Evolutionary conservation across 1,140 invertebrate species (phyloP).

Genomic region (Helicoverpa zea): DNA sequence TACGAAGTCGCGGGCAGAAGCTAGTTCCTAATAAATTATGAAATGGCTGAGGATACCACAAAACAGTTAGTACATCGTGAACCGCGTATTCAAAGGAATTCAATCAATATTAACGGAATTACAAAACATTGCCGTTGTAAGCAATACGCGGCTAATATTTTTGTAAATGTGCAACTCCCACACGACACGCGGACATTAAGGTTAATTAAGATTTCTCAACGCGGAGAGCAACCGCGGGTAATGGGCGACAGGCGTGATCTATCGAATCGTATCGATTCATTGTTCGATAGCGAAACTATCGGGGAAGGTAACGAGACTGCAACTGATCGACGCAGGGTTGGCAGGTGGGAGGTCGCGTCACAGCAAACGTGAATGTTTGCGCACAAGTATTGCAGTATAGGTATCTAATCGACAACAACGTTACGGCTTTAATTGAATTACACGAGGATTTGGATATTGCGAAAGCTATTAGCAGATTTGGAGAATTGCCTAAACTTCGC

Average conservation of each 20-base stretch:
- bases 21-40: neutral
- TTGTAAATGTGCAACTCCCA: slow-evolving; percentile 35
- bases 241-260: slow-evolving; percentile 7
- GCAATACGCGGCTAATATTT: slow-evolving; percentile 10
- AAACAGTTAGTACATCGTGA: neutral
- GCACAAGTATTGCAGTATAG: neutral
- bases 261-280: slow-evolving; percentile 38
- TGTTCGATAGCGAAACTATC: neutral
- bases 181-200: slow-evolving; percentile 23
- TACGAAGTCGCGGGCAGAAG: no score
- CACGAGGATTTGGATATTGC: neutral
- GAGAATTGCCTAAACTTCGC: no score
- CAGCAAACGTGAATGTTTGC: neutral
- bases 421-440: neutral
- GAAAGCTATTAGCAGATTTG: neutral
- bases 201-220: slow-evolving; percentile 40
- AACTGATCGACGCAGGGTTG: neutral
- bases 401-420: neutral
- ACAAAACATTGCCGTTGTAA: neutral
- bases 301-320: slow-evolving; percentile 28
- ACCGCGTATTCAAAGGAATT: neutral
- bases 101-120: slow-evolving; percentile 8
- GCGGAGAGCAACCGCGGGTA: slow-evolving; percentile 3
- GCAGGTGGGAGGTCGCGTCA: neutral
- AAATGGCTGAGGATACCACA: neutral